Evolutionary conservation across 2,797 vertebrate genomes (phyloP).

Genomic region (Vespertilio murinus): DNA sequence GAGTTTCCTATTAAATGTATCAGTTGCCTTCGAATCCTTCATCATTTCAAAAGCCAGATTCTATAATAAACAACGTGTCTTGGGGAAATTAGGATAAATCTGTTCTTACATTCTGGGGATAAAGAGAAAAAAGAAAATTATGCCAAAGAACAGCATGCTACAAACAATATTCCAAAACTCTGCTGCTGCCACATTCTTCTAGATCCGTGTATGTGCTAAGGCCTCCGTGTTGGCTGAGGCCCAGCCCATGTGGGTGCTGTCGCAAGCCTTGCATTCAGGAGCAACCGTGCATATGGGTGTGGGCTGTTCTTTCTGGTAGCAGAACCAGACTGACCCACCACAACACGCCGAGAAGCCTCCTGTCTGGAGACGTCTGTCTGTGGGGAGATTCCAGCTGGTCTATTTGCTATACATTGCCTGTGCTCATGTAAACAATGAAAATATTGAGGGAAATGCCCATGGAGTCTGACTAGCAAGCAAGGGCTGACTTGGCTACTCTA

Average conservation of each 20-base stretch:
- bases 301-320: slow-evolving; percentile 71
- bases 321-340: slow-evolving; percentile 63
- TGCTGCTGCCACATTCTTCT: slow-evolving; percentile 52
- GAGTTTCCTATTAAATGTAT: slow-evolving; percentile 31
- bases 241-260: slow-evolving; percentile 48
- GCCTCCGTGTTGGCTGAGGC: slow-evolving; percentile 59
- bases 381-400: slow-evolving; percentile 72
- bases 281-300: slow-evolving; percentile 68
- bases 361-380: slow-evolving; percentile 56
- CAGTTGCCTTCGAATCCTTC: slow-evolving; percentile 40
- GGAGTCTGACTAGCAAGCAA: slow-evolving; percentile 56
- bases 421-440: slow-evolving; percentile 72
- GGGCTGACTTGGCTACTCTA: slow-evolving; percentile 38
- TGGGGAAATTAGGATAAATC: slow-evolving; percentile 65
- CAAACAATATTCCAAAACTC: slow-evolving; percentile 66
- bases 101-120: slow-evolving; percentile 61
- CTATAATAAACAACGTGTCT: slow-evolving; percentile 60
- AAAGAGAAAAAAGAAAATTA: slow-evolving; percentile 16
- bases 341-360: slow-evolving; percentile 57
- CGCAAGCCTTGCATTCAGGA: slow-evolving; percentile 19
- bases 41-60: slow-evolving; percentile 39
- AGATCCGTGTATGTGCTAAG: slow-evolving; percentile 45
- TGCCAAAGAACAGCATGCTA: slow-evolving; percentile 75
- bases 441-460: slow-evolving; percentile 56
- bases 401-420: slow-evolving; percentile 76